phyloP scores from a whole-genome alignment of 2,113 vertebrate species.

The Corydoras maculifer region DNA sequence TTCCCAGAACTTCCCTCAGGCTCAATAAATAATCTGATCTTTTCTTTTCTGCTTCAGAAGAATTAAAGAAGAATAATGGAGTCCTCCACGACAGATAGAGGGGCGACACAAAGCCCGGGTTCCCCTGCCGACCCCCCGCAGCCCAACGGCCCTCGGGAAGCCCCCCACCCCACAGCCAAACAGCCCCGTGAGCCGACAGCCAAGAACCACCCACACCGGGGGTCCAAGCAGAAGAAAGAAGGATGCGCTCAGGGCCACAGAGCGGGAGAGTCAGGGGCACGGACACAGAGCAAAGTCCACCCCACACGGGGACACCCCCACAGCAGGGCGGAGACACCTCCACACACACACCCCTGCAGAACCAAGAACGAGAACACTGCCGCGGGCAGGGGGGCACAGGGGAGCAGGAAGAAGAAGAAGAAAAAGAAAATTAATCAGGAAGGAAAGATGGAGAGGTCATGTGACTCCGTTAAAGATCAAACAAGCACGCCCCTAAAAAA shows the following conservation, averaged over 20 bases:
- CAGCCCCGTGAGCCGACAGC: not conserved
- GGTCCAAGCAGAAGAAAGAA: not conserved
- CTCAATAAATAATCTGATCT: no score
- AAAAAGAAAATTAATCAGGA: conserved; percentile 20
- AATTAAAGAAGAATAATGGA: no score
- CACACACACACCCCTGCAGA: no score
- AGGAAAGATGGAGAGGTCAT: not conserved
- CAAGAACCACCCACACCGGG: not conserved
- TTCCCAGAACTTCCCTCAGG: no score
- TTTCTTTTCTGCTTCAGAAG: no score
- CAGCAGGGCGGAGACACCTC: not conserved
- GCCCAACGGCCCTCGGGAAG: conserved; percentile 69
- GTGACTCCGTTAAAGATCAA: conserved; percentile 2
- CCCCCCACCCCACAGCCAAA: conserved; percentile 43
- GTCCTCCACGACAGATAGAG: not conserved
- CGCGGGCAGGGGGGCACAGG: not conserved
- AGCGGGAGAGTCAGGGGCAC: not conserved
- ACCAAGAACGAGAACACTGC: no score
- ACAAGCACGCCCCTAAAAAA: not conserved
- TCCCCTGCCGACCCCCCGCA: conserved; percentile 56
- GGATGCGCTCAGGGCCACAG: not conserved
- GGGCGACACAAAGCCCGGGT: not conserved
- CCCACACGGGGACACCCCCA: not conserved
- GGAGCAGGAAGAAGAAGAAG: conserved; percentile 24
- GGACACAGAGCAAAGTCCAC: not conserved